phyloP scores from a whole-genome alignment of 2,888 invertebrate species.

The Bellardia bayeri region DNA sequence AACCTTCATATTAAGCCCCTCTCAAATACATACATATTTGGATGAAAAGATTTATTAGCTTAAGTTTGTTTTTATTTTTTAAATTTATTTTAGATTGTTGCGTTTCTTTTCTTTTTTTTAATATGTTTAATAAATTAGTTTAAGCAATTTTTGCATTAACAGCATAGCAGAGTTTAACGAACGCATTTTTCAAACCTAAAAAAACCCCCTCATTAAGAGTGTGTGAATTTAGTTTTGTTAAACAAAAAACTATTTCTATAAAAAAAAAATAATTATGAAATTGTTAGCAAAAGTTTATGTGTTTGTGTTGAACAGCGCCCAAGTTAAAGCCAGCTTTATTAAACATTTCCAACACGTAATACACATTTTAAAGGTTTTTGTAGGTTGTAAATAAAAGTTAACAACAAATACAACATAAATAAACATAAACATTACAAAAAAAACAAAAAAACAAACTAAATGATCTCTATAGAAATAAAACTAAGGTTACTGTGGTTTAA shows the following conservation, averaged over 20 bases:
- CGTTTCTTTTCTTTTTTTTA: too few relatives aligned
- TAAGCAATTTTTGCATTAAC: conserved; percentile 41
- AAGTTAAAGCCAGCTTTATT: conserved; percentile 28
- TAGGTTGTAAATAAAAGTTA: conserved; percentile 9
- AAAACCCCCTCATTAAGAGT: conserved; percentile 33
- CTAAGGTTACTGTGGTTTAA: conserved; percentile 65
- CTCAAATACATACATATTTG: background rate
- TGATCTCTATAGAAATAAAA: conserved; percentile 58
- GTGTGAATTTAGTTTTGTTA: conserved; percentile 25
- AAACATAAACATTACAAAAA: conserved; percentile 24
- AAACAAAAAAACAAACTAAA: conserved; percentile 17
- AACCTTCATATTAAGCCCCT: background rate
- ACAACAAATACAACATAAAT: conserved; percentile 14
- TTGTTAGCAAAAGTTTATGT: conserved; percentile 32
- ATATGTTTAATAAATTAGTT: conserved; percentile 5
- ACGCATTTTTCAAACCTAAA: background rate
- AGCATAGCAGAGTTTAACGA: conserved; percentile 36
- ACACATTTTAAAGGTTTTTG: conserved; percentile 40
- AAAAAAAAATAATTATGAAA: conserved; percentile 61
- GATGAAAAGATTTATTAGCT: conserved; percentile 14
- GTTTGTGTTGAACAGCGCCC: conserved; percentile 19
- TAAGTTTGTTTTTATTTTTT: background rate
- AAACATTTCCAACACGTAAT: conserved; percentile 68
- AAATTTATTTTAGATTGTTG: background rate
- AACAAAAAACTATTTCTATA: conserved; percentile 10